Base-by-base conservation (phyloP, 2,888 invertebrate genomes). In the Drosophila putrida region DNA sequence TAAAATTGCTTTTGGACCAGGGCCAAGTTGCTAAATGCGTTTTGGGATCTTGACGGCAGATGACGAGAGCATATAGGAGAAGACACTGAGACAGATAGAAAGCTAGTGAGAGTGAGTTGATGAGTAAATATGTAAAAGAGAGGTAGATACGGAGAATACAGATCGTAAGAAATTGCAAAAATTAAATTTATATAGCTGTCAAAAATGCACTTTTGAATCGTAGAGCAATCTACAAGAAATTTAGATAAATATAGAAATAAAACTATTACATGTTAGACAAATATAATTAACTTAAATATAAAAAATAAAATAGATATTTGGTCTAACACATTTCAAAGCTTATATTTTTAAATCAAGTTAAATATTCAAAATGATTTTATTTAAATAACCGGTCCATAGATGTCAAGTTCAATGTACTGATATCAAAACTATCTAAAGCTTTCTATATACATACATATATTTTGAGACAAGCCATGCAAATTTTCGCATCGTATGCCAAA, bases 11-110 rank as follows among this genome's bases (percentile, higher is more conserved):
- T 51, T 75, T 83, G 83, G 86, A 60, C 41, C 59, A 20, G 3
- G 31, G 71, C 83, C 83, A 83, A 85, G 35, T 68, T 67, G 57
- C 76, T 78, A 80, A 83, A 82, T 83, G 82, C 82, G 83, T 82
- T 85, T 82, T 75, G 70, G 82, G 68, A 61, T 41, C 47, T 44
- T 9, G 53, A 46, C 53, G 5, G 33, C 44, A 59, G 63, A 84
- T 84, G 79, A 84, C 82, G 50, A 67, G 36, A 63, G 60, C 60
- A 43, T 35, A 51, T 6, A 20, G 54, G 27, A 35, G 43, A 57
- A 55, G 15, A 46, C 20, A 27, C 43, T 33, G 8, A 25, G 43
- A 8, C 49, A 41, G 10, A 31, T 9, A 15, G 15, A 28, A 28
- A 28, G 28, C 11, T 35, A 43, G 33, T 28, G n/a, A 41, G 1